Percentiles rank a stretch among this genome's conserved stretches.
phyloP scores from a whole-genome alignment of 2,797 vertebrate species.

The Cryptoprocta ferox region DNA sequence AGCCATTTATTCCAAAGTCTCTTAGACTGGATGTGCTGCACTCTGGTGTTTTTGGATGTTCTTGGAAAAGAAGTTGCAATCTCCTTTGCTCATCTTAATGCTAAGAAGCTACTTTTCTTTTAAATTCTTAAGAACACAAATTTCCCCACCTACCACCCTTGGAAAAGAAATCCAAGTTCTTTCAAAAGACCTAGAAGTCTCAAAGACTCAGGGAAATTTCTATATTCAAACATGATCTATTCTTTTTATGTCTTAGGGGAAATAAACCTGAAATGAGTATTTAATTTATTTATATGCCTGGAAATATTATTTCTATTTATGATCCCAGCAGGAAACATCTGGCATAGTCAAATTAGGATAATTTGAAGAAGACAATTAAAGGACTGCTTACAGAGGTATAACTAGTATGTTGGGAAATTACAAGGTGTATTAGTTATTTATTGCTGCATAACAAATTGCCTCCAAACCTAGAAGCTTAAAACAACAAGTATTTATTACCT shows the following conservation, averaged over 20 bases:
- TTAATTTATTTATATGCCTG: background rate
- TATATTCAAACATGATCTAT: background rate
- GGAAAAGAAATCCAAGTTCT: background rate
- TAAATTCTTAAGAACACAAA: background rate
- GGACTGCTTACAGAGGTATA: background rate
- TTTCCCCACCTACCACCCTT: background rate
- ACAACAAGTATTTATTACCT: background rate
- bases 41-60: background rate
- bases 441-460: background rate
- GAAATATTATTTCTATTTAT: background rate
- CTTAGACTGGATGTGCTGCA: background rate
- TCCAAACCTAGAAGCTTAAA: background rate
- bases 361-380: background rate
- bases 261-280: background rate
- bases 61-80: background rate
- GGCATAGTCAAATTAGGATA: background rate
- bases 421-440: background rate
- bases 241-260: background rate
- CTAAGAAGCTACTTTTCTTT: background rate
- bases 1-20: background rate
- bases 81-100: background rate
- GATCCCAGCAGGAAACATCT: background rate
- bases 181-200: background rate
- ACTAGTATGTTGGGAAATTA: background rate
- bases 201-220: background rate